These are phyloP conservation scores for Choristoneura rosaceana DNA, from an alignment of 2,888 invertebrate species.

Conservation along the genomic window DNA sequence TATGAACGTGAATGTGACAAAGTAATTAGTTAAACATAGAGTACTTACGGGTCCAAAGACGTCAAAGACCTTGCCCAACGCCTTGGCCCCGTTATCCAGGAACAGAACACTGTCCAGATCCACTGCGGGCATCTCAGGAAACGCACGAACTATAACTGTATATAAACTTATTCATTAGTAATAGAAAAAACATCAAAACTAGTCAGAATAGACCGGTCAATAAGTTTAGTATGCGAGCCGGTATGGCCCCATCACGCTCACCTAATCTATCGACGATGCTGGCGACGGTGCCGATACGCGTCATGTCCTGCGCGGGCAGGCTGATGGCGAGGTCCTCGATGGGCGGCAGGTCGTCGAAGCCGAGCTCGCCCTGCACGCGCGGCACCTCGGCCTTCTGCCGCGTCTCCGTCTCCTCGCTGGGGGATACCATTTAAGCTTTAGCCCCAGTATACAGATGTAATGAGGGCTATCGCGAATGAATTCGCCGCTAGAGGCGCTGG, in stretches of 20 bases:
- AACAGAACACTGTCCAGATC: conserved; percentile 96
- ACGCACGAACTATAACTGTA: conserved; percentile 91
- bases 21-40: no score
- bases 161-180: not conserved
- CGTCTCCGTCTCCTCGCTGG: conserved; percentile 38
- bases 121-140: conserved; percentile 90
- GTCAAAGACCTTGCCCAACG: conserved; percentile 94
- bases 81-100: conserved; percentile 90
- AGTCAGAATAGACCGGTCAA: no score
- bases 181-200: no score
- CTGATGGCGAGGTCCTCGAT: conserved; percentile 92
- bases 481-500: no score
- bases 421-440: no score
- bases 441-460: no score
- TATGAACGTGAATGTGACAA: no score
- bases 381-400: conserved; percentile 38
- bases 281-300: conserved; percentile 89
- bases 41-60: conserved; percentile 91
- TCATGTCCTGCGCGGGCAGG: conserved; percentile 90
- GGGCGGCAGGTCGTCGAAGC: conserved; percentile 90
- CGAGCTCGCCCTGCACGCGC: conserved; percentile 83
- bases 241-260: not conserved
- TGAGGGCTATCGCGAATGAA: no score
- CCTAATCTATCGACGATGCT: conserved; percentile 90
- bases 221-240: no score